Base-by-base conservation (phyloP, 2,797 vertebrate genomes). In the Corythornis leucogaster region DNA sequence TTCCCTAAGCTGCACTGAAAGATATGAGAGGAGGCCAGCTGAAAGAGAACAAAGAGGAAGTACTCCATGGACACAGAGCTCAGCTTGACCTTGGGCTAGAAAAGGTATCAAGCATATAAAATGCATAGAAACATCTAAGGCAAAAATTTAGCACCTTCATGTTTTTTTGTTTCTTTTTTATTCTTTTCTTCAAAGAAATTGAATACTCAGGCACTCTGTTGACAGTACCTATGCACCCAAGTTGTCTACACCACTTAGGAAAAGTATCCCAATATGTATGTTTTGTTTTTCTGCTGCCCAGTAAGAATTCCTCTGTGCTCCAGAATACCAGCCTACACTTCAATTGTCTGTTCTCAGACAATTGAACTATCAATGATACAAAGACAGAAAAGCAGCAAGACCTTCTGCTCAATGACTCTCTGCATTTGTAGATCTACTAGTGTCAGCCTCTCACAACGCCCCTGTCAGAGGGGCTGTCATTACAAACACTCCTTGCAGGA, bases 291-390 rank as follows among this genome's bases (percentile, higher is more conserved):
- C 73, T 84, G 58, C 87, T 85, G 45, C 55, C 58, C 57, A 80
- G 28, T 8, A 55, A 68, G 70, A 84, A 86, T 15, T 61, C 43
- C 66, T 61, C 63, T 50, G 40, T 8, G 12, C 54, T 30, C 63
- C 31, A n/a, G 42, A 6, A 42, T 28, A 45, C 40, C 70, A 92
- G 61, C 64, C 79, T 48, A 62, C 0, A 5, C 57, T 79, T 87
- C 96, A 93, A 95, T 85, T 82, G 78, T 93, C 83, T 92, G 83
- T 38, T 92, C 93, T 59, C 70, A 89, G 78, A 93, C 95, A 94
- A 92, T 28, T 64, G 87, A 92, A 89, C 91, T 85, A 94, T 88
- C 85, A 84, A 67, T 7, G 79, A 94, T 15, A 91, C 26, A 80
- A 62, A 77, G 84, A 81, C 53, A 95, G 91, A 67, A 86, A 51